Conservation (phyloP, 2,113 vertebrate species). For the Anolis carolinensis region DNA sequence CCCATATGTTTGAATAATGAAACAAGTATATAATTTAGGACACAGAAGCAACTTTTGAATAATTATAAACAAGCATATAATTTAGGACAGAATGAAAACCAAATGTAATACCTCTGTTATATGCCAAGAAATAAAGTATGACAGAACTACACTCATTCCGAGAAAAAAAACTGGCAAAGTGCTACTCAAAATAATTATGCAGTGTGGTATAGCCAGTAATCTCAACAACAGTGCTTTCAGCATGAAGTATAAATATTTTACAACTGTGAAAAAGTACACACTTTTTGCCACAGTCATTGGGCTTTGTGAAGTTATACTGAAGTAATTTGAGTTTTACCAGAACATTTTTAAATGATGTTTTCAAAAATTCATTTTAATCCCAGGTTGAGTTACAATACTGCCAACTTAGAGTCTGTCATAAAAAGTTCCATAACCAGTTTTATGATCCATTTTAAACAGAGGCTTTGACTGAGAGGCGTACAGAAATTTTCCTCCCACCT, state of each 20-base stretch:
- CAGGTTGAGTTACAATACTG: conserved; percentile 1
- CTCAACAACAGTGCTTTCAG: neutral
- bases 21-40: neutral
- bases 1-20: neutral
- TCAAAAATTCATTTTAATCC: conserved; percentile 15
- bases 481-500: neutral
- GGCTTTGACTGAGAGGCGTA: neutral
- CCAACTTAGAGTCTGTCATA: conserved; percentile 8
- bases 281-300: neutral
- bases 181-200: conserved; percentile 17
- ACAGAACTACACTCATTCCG: neutral
- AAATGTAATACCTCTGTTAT: neutral
- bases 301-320: neutral
- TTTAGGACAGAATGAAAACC: neutral
- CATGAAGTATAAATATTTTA: conserved; percentile 24
- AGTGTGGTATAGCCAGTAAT: conserved; percentile 11
- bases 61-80: neutral
- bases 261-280: conserved; percentile 15
- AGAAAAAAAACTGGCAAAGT: neutral
- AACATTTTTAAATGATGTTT: neutral
- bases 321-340: conserved; percentile 11
- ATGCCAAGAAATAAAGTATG: neutral
- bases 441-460: conserved; percentile 1
- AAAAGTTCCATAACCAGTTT: conserved; percentile 15
- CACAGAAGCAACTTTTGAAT: no score